A percentile compares a stretch with the other conserved stretches of the same genome.
Evolutionary conservation across 2,888 invertebrate species (phyloP).

Genomic region (Formica aserva): DNA sequence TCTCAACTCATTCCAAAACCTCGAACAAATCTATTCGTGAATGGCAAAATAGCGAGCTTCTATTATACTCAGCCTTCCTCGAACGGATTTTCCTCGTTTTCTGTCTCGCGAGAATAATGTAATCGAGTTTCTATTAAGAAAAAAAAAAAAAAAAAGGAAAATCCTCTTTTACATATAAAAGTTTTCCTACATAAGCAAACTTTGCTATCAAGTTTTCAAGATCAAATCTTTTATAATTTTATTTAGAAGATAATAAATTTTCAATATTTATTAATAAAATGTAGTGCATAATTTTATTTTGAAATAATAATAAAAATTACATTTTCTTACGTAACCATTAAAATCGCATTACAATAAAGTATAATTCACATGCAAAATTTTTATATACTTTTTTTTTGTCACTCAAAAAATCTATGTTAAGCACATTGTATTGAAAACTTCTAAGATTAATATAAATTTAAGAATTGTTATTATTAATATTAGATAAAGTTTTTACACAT

Average conservation of each 20-base stretch:
- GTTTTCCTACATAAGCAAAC: constrained; percentile 26
- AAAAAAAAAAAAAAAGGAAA: neutral
- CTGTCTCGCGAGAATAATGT: constrained; percentile 37
- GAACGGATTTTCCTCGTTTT: constrained; percentile 35
- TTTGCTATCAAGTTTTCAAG: constrained; percentile 11
- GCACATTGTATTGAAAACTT: neutral
- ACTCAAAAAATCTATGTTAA: neutral
- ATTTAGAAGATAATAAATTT: constrained; percentile 4
- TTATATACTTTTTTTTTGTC: neutral
- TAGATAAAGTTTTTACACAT: too few relatives aligned
- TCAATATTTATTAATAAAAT: neutral
- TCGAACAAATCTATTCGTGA: constrained; percentile 74
- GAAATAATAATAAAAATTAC: neutral
- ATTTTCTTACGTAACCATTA: neutral
- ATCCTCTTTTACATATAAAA: constrained; percentile 20
- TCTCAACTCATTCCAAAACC: constrained; percentile 74
- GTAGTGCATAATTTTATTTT: constrained; percentile 5
- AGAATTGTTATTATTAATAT: neutral
- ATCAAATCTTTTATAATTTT: neutral
- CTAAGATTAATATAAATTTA: neutral
- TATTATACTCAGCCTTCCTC: constrained; percentile 21
- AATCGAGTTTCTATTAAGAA: constrained; percentile 45
- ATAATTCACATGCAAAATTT: neutral
- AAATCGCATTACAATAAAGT: neutral
- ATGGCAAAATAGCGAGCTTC: constrained; percentile 54